Conservation (phyloP, 2,113 vertebrate genomes). For the Corvus hawaiiensis region DNA sequence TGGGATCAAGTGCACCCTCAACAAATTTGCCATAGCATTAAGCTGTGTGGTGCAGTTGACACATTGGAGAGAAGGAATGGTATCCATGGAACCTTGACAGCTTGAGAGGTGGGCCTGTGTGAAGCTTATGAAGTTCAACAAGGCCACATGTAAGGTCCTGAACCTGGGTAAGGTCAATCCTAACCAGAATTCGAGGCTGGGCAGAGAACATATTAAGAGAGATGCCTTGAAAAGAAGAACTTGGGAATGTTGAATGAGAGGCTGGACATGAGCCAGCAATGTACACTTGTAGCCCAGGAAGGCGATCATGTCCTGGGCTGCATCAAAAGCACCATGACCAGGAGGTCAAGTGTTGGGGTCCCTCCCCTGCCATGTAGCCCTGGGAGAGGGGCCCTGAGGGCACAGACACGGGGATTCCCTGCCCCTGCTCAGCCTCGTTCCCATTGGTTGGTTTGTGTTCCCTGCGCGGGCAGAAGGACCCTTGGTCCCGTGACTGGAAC, state of each 20-base stretch:
- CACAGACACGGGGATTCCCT: too few species aligned
- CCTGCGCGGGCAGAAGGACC: too few species aligned
- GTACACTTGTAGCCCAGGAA: neutral
- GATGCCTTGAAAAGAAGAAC: neutral
- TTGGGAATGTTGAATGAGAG: neutral
- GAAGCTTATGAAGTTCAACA: neutral
- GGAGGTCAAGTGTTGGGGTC: neutral
- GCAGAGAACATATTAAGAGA: neutral
- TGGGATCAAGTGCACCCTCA: rapidly evolving
- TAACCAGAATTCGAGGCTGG: neutral
- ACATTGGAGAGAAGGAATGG: neutral
- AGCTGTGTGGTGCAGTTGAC: neutral
- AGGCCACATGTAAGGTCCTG: neutral
- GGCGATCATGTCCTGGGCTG: rapidly evolving
- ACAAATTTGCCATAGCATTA: rapidly evolving
- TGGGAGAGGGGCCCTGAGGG: too few species aligned
- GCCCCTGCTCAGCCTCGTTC: too few species aligned
- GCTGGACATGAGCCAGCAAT: neutral
- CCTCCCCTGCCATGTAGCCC: too few species aligned
- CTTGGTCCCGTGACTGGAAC: too few species aligned
- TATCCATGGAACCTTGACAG: neutral
- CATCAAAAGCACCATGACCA: neutral
- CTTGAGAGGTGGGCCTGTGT: neutral
- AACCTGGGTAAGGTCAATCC: neutral
- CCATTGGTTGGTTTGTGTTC: too few species aligned